Evolutionary conservation across 2,113 vertebrate species (phyloP).

Genomic region (Leucosticte australis): DNA sequence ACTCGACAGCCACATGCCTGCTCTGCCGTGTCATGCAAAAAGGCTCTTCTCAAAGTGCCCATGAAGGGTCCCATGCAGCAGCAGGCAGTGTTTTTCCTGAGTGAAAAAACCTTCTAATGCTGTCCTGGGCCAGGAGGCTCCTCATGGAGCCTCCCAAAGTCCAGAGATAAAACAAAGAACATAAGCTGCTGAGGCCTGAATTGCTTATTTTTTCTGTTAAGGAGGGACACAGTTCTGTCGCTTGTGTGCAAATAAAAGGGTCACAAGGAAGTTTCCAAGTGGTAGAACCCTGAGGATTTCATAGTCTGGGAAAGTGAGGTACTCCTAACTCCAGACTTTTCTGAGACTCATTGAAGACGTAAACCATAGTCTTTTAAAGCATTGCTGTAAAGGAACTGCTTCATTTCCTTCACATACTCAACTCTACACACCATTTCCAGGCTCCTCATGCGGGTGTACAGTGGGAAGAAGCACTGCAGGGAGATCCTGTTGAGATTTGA

Average conservation of each 20-base stretch:
- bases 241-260: neutral
- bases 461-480: neutral
- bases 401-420: neutral
- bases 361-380: neutral
- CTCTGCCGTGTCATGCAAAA: neutral
- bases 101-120: neutral
- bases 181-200: neutral
- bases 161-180: neutral
- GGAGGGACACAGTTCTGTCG: neutral
- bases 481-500: neutral
- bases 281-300: neutral
- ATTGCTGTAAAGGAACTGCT: neutral
- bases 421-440: neutral
- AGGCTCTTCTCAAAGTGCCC: neutral
- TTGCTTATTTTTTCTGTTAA: neutral
- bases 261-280: neutral
- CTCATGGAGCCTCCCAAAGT: neutral
- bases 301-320: neutral
- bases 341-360: neutral
- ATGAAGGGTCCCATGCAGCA: neutral
- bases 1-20: neutral
- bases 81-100: neutral
- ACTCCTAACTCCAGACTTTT: neutral
- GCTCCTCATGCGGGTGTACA: neutral
- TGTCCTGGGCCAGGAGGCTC: neutral